These are phyloP conservation scores for Oceanites oceanicus DNA, from an alignment of 2,113 vertebrate species.

Conservation along the genomic window DNA sequence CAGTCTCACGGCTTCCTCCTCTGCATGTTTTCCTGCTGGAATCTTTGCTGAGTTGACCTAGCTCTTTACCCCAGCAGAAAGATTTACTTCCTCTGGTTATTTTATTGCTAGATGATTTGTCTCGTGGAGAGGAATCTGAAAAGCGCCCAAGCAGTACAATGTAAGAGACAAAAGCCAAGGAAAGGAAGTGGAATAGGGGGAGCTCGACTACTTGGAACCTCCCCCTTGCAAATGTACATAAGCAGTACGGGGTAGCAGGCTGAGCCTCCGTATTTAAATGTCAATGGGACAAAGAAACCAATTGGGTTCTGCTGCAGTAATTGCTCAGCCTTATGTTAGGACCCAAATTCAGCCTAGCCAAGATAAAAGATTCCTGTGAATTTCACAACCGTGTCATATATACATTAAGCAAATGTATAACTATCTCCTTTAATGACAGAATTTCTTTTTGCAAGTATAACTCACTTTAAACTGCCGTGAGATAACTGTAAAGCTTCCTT, in stretches of 20 bases:
- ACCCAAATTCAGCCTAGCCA: neutral
- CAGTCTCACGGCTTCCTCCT: neutral
- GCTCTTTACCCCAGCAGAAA: neutral
- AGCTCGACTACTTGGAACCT: neutral
- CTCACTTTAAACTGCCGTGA: neutral
- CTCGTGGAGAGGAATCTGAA: neutral
- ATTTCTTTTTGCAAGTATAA: neutral
- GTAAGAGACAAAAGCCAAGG: neutral
- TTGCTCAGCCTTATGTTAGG: neutral
- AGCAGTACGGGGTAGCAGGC: neutral
- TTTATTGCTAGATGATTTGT: neutral
- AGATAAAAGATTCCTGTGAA: neutral
- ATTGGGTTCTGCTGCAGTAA: neutral
- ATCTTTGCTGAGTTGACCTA: neutral
- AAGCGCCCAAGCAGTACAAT: neutral
- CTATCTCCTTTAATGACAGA: neutral
- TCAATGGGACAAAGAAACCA: neutral
- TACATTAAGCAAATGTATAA: neutral
- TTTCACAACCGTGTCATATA: neutral
- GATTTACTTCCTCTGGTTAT: neutral
- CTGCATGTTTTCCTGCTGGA: neutral
- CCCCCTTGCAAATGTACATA: fast-evolving
- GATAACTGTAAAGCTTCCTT: neutral
- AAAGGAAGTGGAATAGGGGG: neutral
- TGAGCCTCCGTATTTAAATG: neutral